Base-by-base conservation (phyloP, 2,797 vertebrate genomes). In the Trachurus trachurus region DNA sequence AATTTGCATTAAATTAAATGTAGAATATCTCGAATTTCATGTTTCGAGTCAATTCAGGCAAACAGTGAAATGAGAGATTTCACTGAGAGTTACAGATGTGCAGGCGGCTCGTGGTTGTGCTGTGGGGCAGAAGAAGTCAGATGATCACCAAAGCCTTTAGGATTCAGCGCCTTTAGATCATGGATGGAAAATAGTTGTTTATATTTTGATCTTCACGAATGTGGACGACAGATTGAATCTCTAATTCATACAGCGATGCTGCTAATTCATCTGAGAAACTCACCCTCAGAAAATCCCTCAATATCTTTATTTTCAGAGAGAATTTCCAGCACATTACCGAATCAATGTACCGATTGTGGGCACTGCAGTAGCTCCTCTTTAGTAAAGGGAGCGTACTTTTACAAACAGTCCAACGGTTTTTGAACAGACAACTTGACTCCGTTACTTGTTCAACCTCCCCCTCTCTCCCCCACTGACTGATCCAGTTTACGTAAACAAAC, bases 401-500 rank as follows among this genome's bases (percentile, higher is more conserved):
- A 29, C 49, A 49, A 57, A 62, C n/a, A 13, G 19, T 45, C 19
- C 21, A 26, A 12, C n/a, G 21, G n/a, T 63, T 63, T 63, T 69
- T 17, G 37, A 40, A 12, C 53, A 5, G 12, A 11, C 17, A 40
- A 29, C 40, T 76, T 82, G 39, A 40, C 76, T 47, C 79, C 47
- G 58, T 54, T 61, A 58, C 59, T 26, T 15, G 65, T 78, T 71
- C 70, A 76, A 37, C 68, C 73, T 44, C 68, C 34, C 77, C 44
- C 64, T 44, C 64, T 49, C 68, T 70, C 26, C 63, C 81, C 54
- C 64, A 4, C 70, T 54, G 52, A 57, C 69, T 70, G 72, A 39
- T 81, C 53, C 39, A 31, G 26, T 52, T 77, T 66, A 63, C n/a
- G n/a, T n/a, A 26, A 65, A 84, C 65, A 77, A 44, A 15, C 50